A percentile compares a stretch with the other conserved stretches of the same genome.
phyloP scores from a whole-genome alignment of 2,888 invertebrate genomes.

The Helleia helle region DNA sequence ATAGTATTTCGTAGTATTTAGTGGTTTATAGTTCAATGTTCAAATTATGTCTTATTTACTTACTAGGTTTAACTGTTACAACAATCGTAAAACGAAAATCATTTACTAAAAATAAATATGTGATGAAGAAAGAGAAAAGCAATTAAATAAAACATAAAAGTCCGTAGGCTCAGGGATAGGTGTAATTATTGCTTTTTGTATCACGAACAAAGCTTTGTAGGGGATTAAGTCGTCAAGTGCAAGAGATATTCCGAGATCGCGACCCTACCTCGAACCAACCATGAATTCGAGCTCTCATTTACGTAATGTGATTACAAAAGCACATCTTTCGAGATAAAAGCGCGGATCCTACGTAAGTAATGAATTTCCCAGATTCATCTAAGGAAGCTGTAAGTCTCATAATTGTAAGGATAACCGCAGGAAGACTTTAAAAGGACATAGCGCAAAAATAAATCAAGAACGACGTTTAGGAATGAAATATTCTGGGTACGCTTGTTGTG shows the following conservation, averaged over 20 bases:
- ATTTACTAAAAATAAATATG: no score
- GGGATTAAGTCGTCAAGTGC: conserved; percentile 49
- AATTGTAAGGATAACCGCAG: conserved; percentile 34
- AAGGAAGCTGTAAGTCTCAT: conserved; percentile 43
- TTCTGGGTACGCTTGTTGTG: no score
- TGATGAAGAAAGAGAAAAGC: no score
- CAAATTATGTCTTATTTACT: no score
- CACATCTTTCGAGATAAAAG: conserved; percentile 69
- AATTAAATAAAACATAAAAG: no score
- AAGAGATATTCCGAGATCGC: conserved; percentile 60
- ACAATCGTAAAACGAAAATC: no score
- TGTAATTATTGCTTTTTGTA: conserved; percentile 7
- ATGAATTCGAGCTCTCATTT: conserved; percentile 66
- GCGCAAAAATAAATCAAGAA: no score
- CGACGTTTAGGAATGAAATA: no score
- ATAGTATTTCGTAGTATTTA: no score
- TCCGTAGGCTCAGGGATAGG: neutral
- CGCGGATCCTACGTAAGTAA: conserved; percentile 64
- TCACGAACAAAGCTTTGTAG: conserved; percentile 32
- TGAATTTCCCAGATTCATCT: conserved; percentile 56
- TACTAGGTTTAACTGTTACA: no score
- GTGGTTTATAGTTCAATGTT: no score
- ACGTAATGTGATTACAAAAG: conserved; percentile 73
- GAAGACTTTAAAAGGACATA: conserved; percentile 2
- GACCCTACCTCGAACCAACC: conserved; percentile 59